phyloP scores from a whole-genome alignment of 2,888 invertebrate species.

The Drosophila multiciliata region DNA sequence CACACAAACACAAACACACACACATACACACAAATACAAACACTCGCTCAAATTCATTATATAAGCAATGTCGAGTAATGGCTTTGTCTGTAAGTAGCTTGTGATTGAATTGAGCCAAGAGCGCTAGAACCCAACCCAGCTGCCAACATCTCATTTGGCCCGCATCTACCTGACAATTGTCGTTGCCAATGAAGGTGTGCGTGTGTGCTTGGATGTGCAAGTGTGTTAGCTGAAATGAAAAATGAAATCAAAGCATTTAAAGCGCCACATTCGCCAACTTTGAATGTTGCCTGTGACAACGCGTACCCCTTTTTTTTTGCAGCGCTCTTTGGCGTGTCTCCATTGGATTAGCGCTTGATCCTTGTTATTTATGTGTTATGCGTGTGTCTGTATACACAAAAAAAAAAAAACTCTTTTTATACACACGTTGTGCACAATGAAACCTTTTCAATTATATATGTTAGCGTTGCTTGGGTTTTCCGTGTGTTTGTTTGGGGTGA shows the following conservation, averaged over 20 bases:
- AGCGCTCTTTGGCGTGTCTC: conserved; percentile 41
- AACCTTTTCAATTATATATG: conserved; percentile 76
- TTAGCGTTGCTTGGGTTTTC: conserved; percentile 34
- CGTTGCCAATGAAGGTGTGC: neutral
- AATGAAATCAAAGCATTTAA: conserved; percentile 81
- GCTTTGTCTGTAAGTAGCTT: conserved; percentile 79
- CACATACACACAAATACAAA: conserved; percentile 4
- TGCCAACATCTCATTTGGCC: conserved; percentile 55
- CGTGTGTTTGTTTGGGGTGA: conserved; percentile 33
- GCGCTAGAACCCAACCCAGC: conserved; percentile 33
- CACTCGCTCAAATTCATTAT: conserved; percentile 56
- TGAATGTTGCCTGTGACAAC: conserved; percentile 59
- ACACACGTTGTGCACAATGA: conserved; percentile 55
- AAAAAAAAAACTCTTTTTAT: conserved; percentile 18
- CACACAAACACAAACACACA: neutral
- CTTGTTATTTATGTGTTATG: conserved; percentile 73
- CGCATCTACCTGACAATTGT: conserved; percentile 55
- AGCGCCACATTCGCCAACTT: conserved; percentile 69
- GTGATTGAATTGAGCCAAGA: conserved; percentile 76
- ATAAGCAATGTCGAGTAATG: conserved; percentile 61
- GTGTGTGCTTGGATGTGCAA: conserved; percentile 10
- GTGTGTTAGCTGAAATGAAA: conserved; percentile 66
- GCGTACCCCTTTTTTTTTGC: conserved; percentile 61
- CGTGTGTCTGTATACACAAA: conserved; percentile 1
- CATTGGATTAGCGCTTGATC: conserved; percentile 71